Conservation (phyloP, 2,888 invertebrate genomes). For the Galeruca laticollis region DNA sequence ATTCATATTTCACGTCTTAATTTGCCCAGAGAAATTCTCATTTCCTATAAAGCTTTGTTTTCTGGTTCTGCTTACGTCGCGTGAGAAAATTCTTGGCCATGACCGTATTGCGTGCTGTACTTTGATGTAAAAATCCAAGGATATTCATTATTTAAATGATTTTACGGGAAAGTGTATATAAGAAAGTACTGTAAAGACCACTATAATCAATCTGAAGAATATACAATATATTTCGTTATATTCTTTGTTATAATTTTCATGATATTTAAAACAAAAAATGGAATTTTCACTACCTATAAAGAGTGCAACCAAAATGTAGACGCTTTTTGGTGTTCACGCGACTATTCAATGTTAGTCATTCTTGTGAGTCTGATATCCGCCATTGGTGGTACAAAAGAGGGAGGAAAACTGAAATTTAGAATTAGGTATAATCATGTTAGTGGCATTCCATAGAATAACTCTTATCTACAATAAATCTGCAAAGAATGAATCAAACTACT, state of each 20-base stretch:
- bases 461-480: too few species aligned
- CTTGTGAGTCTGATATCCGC: too few species aligned
- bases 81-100: constrained; percentile 40
- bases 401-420: too few species aligned
- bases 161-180: background rate
- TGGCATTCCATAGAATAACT: too few species aligned
- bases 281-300: too few species aligned
- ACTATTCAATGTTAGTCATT: too few species aligned
- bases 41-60: constrained; percentile 29
- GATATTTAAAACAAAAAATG: too few species aligned
- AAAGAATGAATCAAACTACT: too few species aligned
- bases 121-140: constrained; percentile 30
- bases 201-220: background rate
- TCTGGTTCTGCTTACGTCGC: constrained; percentile 40
- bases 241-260: background rate
- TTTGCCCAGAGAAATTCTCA: constrained; percentile 13
- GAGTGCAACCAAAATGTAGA: too few species aligned
- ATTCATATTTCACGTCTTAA: background rate
- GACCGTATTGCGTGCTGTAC: constrained; percentile 42
- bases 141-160: constrained; percentile 41
- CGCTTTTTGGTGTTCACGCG: too few species aligned
- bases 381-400: too few species aligned
- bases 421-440: too few species aligned
- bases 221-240: background rate
- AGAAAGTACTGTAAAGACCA: background rate